Evolutionary conservation across 2,797 vertebrate genomes (phyloP), one percentile per base, ranked within the genome.

Genomic region (Chaetophractus vellerosus): DNA sequence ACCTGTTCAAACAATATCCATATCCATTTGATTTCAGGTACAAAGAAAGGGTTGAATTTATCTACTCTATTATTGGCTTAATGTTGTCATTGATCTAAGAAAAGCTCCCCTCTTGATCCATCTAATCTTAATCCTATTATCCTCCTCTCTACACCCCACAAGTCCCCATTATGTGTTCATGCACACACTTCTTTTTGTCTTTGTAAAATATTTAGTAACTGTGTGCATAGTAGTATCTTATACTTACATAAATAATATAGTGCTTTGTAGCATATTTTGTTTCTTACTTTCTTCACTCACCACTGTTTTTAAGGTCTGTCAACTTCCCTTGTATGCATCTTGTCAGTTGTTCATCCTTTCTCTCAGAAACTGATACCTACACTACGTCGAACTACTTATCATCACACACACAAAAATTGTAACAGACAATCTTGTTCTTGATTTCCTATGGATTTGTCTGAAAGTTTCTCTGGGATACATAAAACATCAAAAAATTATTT

Each of bases 161-260:
- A 55, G 33, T 9, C 11, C 23, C 16, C 52, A 31, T 86, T 93
- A 28, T 72, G 15, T 50, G 7, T 92, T 41, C 33, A 38, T 23
- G 18, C 38, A 28, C 59, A n/a, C 1, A 31, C 11, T 68, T 55
- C 28, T 61, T 36, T 50, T 24, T 61, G 24, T 61, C 57, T 61
- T 81, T 66, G 15, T 57, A 52, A 85, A 85, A 64, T 76, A 31
- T 59, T 89, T 93, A 88, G 24, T 84, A 24, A 41, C 28, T 72
- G 4, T 91, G 5, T 45, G 9, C 9, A 28, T 41, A 91, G 21
- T 89, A 72, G 1, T 45, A 61, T 63, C 48, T 93, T 86, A 79
- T 36, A 83, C 71, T 68, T 90, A 15, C 24, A 69, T 61, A 24
- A 78, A 41, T 88, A 31, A 84, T 19, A 38, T 2, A 55, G 18